These are phyloP conservation scores for Leptinotarsa lineolata DNA, from an alignment of 1,140 invertebrate genomes.

Conservation along the genomic window DNA sequence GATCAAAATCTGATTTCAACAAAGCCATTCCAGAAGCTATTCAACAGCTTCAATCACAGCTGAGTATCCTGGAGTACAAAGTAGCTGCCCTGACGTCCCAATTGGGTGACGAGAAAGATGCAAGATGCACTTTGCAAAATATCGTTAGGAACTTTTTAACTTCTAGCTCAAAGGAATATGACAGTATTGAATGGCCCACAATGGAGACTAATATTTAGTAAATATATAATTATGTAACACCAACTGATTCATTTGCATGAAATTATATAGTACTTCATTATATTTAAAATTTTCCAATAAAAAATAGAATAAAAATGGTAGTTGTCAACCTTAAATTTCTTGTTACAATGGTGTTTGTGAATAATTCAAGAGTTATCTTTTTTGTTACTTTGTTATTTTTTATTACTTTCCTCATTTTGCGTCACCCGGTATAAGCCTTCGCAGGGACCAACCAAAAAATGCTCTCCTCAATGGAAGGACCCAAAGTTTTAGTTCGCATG, in stretches of 20 bases:
- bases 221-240: background rate
- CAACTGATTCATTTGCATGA: background rate
- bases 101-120: slow-evolving; percentile 50
- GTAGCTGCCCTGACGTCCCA: slow-evolving; percentile 46
- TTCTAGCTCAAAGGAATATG: slow-evolving; percentile 44
- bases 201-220: slow-evolving; percentile 48
- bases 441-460: background rate
- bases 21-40: slow-evolving; percentile 41
- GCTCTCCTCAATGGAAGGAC: background rate
- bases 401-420: no score
- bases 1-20: slow-evolving; percentile 38
- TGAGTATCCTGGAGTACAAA: slow-evolving; percentile 51
- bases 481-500: background rate
- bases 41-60: slow-evolving; percentile 45
- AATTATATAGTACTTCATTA: background rate
- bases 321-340: no score
- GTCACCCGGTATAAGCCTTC: no score
- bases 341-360: no score
- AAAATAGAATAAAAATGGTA: background rate
- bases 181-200: slow-evolving; percentile 46
- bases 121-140: slow-evolving; percentile 49
- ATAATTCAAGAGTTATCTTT: no score
- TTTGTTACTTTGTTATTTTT: no score
- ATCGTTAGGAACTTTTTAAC: slow-evolving; percentile 50
- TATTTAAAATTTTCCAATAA: background rate